phyloP scores from a whole-genome alignment of 1,140 invertebrate genomes.

The Periplaneta americana region DNA sequence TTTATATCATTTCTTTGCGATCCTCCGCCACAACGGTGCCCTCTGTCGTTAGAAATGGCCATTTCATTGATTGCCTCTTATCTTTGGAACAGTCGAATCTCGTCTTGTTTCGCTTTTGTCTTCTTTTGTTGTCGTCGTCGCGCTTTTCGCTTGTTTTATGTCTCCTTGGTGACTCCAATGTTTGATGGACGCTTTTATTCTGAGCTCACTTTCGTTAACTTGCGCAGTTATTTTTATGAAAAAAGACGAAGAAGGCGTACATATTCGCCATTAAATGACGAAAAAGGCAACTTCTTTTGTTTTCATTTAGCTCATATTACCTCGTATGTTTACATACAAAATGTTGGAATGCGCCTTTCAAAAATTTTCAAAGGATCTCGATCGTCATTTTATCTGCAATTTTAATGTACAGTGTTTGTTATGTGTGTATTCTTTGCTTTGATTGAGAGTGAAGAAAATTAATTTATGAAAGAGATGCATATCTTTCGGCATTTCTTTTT shows the following conservation, averaged over 20 bases:
- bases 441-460: no score
- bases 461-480: no score
- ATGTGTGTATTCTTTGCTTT: no score
- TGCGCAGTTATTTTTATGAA: background rate
- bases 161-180: background rate
- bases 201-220: background rate
- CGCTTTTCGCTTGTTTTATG: background rate
- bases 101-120: background rate
- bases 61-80: background rate
- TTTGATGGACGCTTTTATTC: background rate
- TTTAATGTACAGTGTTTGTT: no score
- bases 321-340: no score
- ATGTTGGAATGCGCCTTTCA: background rate
- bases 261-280: background rate
- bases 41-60: no score
- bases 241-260: background rate
- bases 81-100: background rate
- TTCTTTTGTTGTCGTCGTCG: background rate
- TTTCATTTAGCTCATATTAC: background rate
- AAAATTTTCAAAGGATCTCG: no score
- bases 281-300: background rate
- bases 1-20: background rate
- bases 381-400: no score
- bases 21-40: background rate
- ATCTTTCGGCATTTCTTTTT: no score